Base-by-base conservation (phyloP, 2,113 vertebrate species). In the Sinocyclocheilus anophthalmus region DNA sequence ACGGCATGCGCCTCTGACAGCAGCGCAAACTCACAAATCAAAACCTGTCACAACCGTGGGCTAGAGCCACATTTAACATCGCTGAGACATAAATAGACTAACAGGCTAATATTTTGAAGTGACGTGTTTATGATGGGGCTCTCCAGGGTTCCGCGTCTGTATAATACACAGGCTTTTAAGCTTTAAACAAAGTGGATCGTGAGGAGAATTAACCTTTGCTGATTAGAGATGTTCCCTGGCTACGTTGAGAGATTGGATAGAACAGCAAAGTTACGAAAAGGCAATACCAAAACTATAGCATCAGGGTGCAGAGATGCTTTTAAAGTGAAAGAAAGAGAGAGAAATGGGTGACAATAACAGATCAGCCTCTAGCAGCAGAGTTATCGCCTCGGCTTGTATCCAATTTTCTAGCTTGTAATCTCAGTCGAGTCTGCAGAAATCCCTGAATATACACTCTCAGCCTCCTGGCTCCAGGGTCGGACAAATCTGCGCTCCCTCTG, bases 401-500 rank as follows among this genome's bases (percentile, higher is more conserved):
- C 84, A 72, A 48, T 76, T 78, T 75, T 67, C 39, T 4, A 61
- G 59, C 75, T 61, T 75, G 72, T 65, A 37, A 84, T 86, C 84
- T 76, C 42, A 69, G 81, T 59, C 18, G 45, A 65, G 83, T 55
- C 77, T 33, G 63, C 22, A 75, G 88, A 76, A 48, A 87, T 16
- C 45, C 61, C 26, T n/a, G 67, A 75, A 57, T 67, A 77, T 30
- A 84, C 16, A 14, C 55, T 67, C 13, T 24, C 67, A 67, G 63
- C 20, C 76, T 75, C 39, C 59, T 18, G 65, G 26, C 76, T n/a
- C 50, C 39, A 42, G 72, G 55, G 18, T 61, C 61, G 50, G 57
- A 76, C 67, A 82, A 85, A 87, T 88, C 85, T 77, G 48, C 13
- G 3, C 80, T 87, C 87, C 83, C 69, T 84, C 87, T 79, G 53